Evolutionary conservation across 2,113 vertebrate species (phyloP), one percentile per base, ranked within the genome.

Genomic region (Hymenochirus boettgeri): DNA sequence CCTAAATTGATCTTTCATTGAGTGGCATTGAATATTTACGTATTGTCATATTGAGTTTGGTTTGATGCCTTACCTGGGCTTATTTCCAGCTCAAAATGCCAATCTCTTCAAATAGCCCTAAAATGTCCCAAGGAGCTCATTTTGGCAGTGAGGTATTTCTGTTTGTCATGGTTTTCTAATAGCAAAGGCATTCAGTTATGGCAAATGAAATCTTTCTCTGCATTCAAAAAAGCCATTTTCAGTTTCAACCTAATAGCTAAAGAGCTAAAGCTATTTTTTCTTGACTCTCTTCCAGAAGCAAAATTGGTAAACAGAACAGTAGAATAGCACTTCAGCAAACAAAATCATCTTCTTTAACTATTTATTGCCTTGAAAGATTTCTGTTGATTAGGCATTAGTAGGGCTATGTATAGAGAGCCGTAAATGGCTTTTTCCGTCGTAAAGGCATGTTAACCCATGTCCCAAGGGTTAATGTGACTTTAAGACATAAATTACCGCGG

Each of bases 51-150:
- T 81, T 83, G 82, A 84, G 79, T 84, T 82, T 81, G 75, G 76
- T 79, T 86, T 79, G 82, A 82, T 82, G 77, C 80, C 79, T 75
- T 75, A 76, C 79, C 73, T 82, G 83, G 86, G 85, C 84, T 81
- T 72, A 64, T 47, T 83, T 86, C 87, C 87, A 89, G 73, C 77
- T 82, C 82, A 82, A 42, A 86, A 83, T 75, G 76, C 79, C 77
- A 6, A 81, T 84, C 79, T 78, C 76, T 82, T 83, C 81, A 86
- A 86, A 83, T 74, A 71, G 73, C 81, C 71, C 77, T 85, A 85
- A 86, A 80, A 74, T 19, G 84, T 86, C 87, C 86, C 87, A 82
- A 79, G 80, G 84, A 89, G 70, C 75, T 83, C 84, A 78, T 88
- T 80, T 75, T 85, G 83, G 83, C 85, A 81, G 80, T 61, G 72